phyloP scores from a whole-genome alignment of 2,888 invertebrate species.

The Dioctria linearis region DNA sequence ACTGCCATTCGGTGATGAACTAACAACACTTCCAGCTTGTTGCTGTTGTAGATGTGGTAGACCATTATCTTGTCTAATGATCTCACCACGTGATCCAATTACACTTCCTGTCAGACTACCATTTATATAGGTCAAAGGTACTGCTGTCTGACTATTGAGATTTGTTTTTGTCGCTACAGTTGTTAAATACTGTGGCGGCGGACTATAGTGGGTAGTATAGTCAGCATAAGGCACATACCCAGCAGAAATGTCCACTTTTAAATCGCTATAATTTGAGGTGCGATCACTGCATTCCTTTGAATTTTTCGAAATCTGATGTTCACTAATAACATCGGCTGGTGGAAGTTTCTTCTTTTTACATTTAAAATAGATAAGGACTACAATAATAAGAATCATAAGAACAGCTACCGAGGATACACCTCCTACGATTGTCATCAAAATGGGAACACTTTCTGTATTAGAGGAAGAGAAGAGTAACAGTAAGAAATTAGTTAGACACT shows the following conservation, averaged over 20 bases:
- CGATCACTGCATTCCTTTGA: conserved; percentile 81
- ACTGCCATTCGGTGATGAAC: conserved; percentile 69
- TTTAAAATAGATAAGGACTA: conserved; percentile 85
- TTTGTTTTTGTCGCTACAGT: conserved; percentile 61
- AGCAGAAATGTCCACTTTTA: conserved; percentile 90
- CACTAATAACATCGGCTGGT: conserved; percentile 70
- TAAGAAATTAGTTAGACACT: not conserved
- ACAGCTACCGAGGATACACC: conserved; percentile 86
- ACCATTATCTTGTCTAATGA: conserved; percentile 68
- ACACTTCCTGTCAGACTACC: conserved; percentile 70
- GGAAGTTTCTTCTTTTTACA: conserved; percentile 69
- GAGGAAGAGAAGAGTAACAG: not conserved
- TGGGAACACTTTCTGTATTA: conserved; percentile 81
- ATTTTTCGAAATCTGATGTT: conserved; percentile 69
- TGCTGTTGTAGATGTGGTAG: conserved; percentile 67
- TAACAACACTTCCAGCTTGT: conserved; percentile 67
- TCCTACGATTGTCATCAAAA: conserved; percentile 86
- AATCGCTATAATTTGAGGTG: conserved; percentile 92
- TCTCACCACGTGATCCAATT: conserved; percentile 62
- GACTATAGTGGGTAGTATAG: conserved; percentile 90
- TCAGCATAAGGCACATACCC: conserved; percentile 83
- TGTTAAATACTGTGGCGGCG: conserved; percentile 75
- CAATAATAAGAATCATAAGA: conserved; percentile 85
- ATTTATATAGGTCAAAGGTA: conserved; percentile 69
- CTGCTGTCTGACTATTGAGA: conserved; percentile 43